These are phyloP conservation scores for Vulpes lagopus DNA, from an alignment of 2,113 vertebrate genomes.

Conservation along the genomic window DNA sequence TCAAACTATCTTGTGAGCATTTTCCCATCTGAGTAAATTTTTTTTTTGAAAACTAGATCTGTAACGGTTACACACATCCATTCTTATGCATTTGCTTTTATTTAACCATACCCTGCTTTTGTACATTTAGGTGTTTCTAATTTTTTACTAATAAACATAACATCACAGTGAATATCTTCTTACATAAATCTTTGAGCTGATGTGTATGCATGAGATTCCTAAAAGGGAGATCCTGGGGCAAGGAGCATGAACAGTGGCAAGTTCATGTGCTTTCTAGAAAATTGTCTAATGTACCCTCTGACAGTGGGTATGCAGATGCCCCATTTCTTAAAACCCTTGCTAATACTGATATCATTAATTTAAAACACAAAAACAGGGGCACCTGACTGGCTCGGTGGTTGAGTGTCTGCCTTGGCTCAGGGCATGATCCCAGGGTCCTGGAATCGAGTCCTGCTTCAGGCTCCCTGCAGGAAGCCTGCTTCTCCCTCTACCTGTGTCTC, in stretches of 20 bases:
- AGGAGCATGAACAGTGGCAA: neutral
- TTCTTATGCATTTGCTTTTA: neutral
- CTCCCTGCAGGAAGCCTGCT: too few species aligned
- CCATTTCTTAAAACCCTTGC: neutral
- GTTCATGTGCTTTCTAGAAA: neutral
- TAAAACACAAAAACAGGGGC: neutral
- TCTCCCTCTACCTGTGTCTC: too few species aligned
- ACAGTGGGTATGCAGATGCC: neutral
- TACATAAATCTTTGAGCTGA: neutral
- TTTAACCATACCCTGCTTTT: neutral
- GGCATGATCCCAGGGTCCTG: too few species aligned
- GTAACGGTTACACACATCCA: neutral
- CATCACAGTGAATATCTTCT: neutral
- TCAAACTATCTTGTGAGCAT: neutral
- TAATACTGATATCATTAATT: neutral
- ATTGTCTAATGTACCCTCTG: neutral
- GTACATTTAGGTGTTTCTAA: neutral
- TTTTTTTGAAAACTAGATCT: neutral
- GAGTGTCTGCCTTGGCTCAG: too few species aligned
- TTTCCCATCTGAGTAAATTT: neutral
- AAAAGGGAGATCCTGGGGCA: neutral
- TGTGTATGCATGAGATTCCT: neutral
- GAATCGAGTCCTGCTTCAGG: too few species aligned
- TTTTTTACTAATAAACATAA: slow-evolving; percentile 10
- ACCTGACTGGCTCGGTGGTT: too few species aligned